Percentiles rank a stretch among this genome's conserved stretches.
These are phyloP conservation scores for Columba livia DNA, from an alignment of 2,113 vertebrate genomes.

Conservation along the genomic window DNA sequence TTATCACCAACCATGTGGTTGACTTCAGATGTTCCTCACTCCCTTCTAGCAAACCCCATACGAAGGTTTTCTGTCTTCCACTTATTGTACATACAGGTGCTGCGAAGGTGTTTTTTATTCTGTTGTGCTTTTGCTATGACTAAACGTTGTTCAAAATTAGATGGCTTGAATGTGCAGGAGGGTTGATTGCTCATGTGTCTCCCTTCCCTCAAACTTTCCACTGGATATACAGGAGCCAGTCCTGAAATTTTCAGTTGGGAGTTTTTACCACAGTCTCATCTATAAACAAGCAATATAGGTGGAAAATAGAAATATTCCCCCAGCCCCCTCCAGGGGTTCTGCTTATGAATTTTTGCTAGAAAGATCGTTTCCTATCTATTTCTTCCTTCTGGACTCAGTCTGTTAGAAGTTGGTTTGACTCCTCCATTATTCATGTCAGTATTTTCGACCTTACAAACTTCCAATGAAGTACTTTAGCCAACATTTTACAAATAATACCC, in stretches of 20 bases:
- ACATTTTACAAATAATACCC: neutral
- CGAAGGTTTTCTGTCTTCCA: neutral
- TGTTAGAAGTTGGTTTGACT: slow-evolving; percentile 18
- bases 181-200: neutral
- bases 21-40: neutral
- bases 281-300: neutral
- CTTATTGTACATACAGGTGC: neutral
- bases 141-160: neutral
- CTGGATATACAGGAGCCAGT: neutral
- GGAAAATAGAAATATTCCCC: neutral
- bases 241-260: neutral
- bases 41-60: neutral
- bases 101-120: neutral
- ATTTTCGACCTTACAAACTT: slow-evolving; percentile 10
- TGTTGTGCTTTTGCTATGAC: neutral
- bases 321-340: neutral
- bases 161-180: neutral
- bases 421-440: neutral
- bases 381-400: neutral
- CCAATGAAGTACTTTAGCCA: slow-evolving; percentile 10
- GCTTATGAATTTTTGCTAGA: slow-evolving; percentile 1
- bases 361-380: slow-evolving; percentile 32
- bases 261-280: neutral
- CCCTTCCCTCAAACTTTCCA: neutral
- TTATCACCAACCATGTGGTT: neutral